Evolutionary conservation across 2,888 invertebrate genomes (phyloP), one percentile per base, ranked within the genome.

Genomic region (Gisinianus flammeolus): DNA sequence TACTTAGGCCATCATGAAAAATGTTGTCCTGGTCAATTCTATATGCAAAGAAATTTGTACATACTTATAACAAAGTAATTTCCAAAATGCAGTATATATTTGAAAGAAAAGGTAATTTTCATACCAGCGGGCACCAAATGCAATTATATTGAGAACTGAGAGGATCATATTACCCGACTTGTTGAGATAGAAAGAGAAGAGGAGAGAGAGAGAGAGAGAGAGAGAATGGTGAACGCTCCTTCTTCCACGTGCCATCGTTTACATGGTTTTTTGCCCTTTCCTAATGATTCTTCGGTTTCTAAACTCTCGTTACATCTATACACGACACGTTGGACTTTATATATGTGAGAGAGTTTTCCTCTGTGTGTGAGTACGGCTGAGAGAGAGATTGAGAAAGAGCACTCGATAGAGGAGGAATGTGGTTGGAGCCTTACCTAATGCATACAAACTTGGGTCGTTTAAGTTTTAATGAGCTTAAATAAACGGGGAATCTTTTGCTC

Each of bases 111-210:
- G 66, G 64, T 66, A 74, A 74, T 74, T 74, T 74, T 74, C 74
- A 74, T 67, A 74, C 74, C 74, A 74, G 74, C 74, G 64, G 74
- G 74, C 66, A 66, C 66, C 66, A 44, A 66, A 64, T 28, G 52
- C 52, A 74, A 74, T 74, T 74, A 74, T 72, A 16, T 16, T 54
- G 26, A 24, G 54, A 54, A 70, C 62, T 70, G 31, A 24, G 56
- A 52, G 54, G 56, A 31, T 28, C 24, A 58, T 58, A 24, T n/a
- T n/a, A 8, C 58, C 8, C 10, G 8, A n/a, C 58, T 24, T 24
- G 8, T 2, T 24, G 22, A n/a, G 22, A 58, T 8, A 58, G 56
- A n/a, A 12, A 56, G 10, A 56, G 22, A n/a, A n/a, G 5, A 22
- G 24, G 3, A 24, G 16, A 56, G 56, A 10, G 58, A 44, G 44